Base-by-base conservation (phyloP, 2,888 invertebrate species). In the Villa cingulata region DNA sequence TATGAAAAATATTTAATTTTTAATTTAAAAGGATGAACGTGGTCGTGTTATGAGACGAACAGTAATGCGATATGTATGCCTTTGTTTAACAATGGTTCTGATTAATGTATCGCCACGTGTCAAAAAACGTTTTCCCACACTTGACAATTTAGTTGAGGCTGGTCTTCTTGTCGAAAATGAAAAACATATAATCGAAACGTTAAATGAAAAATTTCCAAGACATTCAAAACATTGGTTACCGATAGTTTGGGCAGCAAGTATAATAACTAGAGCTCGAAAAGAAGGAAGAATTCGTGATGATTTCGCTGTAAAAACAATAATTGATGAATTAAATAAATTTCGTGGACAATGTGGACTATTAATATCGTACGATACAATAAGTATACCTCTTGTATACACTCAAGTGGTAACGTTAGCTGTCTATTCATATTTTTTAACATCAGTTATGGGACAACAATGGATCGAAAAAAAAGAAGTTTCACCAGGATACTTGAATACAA, bases 341-440 rank as follows among this genome's bases (percentile, higher is more conserved):
- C 73, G 89, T 56, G 84, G 83, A 16, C 80, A 84, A 62, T 86
- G 85, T 54, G 86, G 86, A 23, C 66, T 83, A 38, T 69, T 86
- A 37, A 75, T 86, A 48, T 81, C 81, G 56, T 86, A 83, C 58
- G 86, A 86, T 64, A 83, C 81, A 38, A 86, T 87, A 55, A 68
- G 68, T 59, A 77, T 87, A 41, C 87, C 87, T 19, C 72, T 87
- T 51, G 86, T 87, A 15, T 87, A 87, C 64, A 87, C 87, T 29
- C 87, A 87, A 71, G 88, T 92, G 57, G 92, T 92, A 16, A 94
- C 94, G 1, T 74, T 94, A 62, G 88, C 90, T 14, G 90, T 91
- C 15, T 92, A 94, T 65, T 86, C 87, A 16, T 95, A 88, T 68
- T 94, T 94, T 66, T 71, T 90, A 48, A 86, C 90, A 4, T 83